Evolutionary conservation across 2,113 vertebrate species (phyloP).

Genomic region (Bubo bubo): DNA sequence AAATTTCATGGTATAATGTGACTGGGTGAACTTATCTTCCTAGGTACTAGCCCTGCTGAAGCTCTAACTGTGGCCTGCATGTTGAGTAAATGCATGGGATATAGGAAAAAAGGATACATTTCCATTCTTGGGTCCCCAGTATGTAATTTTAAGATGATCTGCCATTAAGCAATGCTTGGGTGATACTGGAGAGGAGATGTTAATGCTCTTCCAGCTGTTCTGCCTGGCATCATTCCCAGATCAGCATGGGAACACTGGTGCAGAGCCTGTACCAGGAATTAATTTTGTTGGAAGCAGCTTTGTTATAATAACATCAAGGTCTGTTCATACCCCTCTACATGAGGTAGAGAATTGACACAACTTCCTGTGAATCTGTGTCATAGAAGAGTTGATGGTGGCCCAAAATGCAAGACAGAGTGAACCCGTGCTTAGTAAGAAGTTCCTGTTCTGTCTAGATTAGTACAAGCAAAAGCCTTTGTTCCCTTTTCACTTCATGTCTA

Average conservation of each 20-base stretch:
- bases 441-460: background rate
- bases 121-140: background rate
- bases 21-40: background rate
- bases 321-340: fast-evolving
- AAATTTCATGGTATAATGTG: background rate
- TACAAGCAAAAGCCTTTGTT: background rate
- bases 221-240: background rate
- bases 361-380: background rate
- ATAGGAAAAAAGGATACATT: background rate
- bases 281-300: background rate
- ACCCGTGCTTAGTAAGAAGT: background rate
- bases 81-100: background rate
- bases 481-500: background rate
- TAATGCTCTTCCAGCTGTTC: background rate
- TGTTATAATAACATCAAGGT: background rate
- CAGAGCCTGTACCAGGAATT: background rate
- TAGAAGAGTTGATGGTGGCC: background rate
- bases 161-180: background rate
- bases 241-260: background rate
- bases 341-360: background rate
- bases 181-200: background rate
- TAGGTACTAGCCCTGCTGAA: background rate
- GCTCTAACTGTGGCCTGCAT: background rate
- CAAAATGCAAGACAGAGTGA: background rate
- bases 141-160: background rate